Base-by-base conservation (phyloP, 1,140 invertebrate species). In the Trichonephila clavata region DNA sequence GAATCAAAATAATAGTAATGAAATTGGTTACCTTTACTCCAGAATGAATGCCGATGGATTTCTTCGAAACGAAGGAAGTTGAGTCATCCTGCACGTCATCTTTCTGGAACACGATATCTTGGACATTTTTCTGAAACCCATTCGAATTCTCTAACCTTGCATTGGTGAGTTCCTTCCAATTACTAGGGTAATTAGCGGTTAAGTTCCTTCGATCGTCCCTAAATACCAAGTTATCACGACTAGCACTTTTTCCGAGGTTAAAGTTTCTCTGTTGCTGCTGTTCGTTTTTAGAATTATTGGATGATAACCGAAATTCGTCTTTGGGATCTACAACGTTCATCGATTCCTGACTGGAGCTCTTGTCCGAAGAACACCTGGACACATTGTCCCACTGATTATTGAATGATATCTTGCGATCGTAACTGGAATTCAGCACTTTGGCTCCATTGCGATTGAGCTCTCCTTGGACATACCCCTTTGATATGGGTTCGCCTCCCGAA, bases 291-390 rank as follows among this genome's bases (percentile, higher is more conserved):
- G 68, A 68, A 27, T 92, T 92, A 32, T 92, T 86, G 8, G 90
- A 86, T 14, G 63, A 71, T 20, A 86, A 50, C 39, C 39, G 39
- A 50, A 93, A 88, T 13, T 93, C 92, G 18, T 93, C 91, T 24
- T 93, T 93, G 2, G 77, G 80, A 68, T 92, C 90, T 7, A 77
- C 81, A 39, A 88, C 84, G 61, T 93, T 88, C 86, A 94, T 94
- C 2, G 93, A 94, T 60, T 94, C 93, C 27, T 94, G 93, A 27
- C 93, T 94, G n/a, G 86, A 89, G 87, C 86, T 89, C 24, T 71
- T 89, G 39, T 90, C 81, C 27, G 86, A 89, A 8, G 92, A 93
- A 81, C 92, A 93, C 43, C 92, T 32, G 20, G 92, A 93, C n/a
- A 88, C 86, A 63, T 81, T 93, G 71, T 93, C 92, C 86, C 71